Base-by-base conservation (phyloP, 1,140 invertebrate species). In the Drosophila gunungcola region DNA sequence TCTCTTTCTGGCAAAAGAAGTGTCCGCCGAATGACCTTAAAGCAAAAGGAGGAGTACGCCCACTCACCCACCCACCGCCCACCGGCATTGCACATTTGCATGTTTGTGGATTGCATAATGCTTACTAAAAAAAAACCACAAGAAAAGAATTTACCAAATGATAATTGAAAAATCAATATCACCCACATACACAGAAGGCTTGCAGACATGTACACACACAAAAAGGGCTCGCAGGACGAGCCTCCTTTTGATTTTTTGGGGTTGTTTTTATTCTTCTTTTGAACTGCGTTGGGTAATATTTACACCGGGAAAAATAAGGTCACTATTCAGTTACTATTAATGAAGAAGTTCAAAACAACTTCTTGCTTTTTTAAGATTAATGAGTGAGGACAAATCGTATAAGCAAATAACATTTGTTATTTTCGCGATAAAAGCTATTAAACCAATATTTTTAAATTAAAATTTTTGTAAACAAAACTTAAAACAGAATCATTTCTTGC, bases 1-100 rank as follows among this genome's bases (percentile, higher is more conserved):
- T 61, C 65, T 60, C 13, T 52, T 25, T 53, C 41, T 34, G 38
- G 38, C 38, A 46, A 51, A 69, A 58, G 36, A 65, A 65, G 75
- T 84, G 84, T 90, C 84, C 84, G 80, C 56, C 76, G 84, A 89
- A 89, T 80, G 84, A 88, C 84, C 84, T 88, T 78, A 78, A 88
- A 77, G 73, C 49, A 73, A 49, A 55, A 70, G 56, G 25, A 32
- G 38, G 52, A 43, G 48, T 32, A 12, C 41, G 21, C 60, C 54
- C 53, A 54, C 25, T 39, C 48, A 49, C 67, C 67, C 39, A 55
- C 48, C 51, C 41, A 29, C 46, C 5, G 32, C 51, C 49, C 55
- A 65, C 75, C 68, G 69, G 49, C 51, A 25, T 43, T 42, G 55
- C 62, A 68, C 78, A 75, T 55, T 46, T 62, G 42, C 45, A 21